Base-by-base conservation (phyloP, 2,888 invertebrate genomes). In the Drosophila colorata region DNA sequence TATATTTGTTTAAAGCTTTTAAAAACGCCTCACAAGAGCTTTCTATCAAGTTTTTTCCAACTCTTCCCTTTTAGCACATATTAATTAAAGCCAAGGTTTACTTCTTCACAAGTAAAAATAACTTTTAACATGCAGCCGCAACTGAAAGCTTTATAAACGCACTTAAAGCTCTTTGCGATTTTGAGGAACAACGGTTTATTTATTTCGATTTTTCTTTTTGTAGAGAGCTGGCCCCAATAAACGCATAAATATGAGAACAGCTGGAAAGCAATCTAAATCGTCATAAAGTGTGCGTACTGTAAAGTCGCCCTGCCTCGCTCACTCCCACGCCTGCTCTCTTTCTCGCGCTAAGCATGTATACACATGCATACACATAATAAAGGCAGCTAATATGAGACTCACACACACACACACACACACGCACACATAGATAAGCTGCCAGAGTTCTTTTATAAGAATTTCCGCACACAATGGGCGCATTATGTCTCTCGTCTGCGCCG, bases 401-500 rank as follows among this genome's bases (percentile, higher is more conserved):
- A 71, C 52, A 66, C 71, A 63, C 23, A 28, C 48, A 20, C 40
- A 31, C 31, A 38, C 23, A 16, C 35, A 20, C 11, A 35, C 18
- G 25, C 20, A 33, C 14, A 46, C 33, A 38, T 4, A 18, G 9
- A 35, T n/a, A 47, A 46, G 20, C 47, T 53, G 43, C 38, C 49
- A 41, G 63, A 69, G 60, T 35, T 59, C 52, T 73, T 35, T 63
- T 63, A 60, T 55, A 57, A 8, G 38, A 69, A 66, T 69, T 44
- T 67, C 55, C 61, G 67, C 65, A 69, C 73, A 85, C 80, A 80
- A 81, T 78, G 65, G 61, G 40, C 23, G 65, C 57, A 75, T 75
- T 68, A 60, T 51, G 46, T 44, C 48, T 37, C 14, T 35, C 18
- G 53, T 58, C 55, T 64, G 57, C 23, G 59, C 51, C 52, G 40